Percentiles rank a stretch among this genome's conserved stretches.
phyloP scores from a whole-genome alignment of 2,888 invertebrate species.

The Andricus curvator region DNA sequence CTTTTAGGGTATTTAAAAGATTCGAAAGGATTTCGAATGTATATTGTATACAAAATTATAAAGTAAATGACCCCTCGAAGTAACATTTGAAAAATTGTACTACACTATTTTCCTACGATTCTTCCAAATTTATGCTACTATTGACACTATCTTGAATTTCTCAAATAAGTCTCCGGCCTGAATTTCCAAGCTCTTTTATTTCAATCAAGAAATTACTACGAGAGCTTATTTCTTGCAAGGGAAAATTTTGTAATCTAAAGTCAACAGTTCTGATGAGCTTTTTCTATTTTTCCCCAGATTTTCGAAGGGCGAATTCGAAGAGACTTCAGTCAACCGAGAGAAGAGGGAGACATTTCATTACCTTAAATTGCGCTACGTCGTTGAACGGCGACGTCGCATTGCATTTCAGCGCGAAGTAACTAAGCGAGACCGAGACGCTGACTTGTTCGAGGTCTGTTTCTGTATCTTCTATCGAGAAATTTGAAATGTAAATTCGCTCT shows the following conservation, averaged over 20 bases:
- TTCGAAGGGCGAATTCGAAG: neutral
- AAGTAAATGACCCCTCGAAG: too few relatives aligned
- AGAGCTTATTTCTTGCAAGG: neutral
- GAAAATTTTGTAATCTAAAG: neutral
- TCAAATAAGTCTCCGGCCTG: too few relatives aligned
- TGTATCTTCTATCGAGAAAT: slow-evolving; percentile 26
- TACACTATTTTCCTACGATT: too few relatives aligned
- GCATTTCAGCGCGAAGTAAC: slow-evolving; percentile 32
- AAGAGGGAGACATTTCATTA: slow-evolving; percentile 38
- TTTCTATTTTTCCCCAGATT: neutral
- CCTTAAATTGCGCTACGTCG: slow-evolving; percentile 34
- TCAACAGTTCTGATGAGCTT: neutral
- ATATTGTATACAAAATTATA: too few relatives aligned
- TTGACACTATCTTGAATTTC: too few relatives aligned
- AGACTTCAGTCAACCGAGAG: slow-evolving; percentile 33
- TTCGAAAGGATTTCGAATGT: too few relatives aligned
- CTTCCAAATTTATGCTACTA: too few relatives aligned
- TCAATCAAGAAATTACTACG: neutral
- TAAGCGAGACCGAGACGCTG: slow-evolving; percentile 34
- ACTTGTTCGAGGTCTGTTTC: slow-evolving; percentile 1
- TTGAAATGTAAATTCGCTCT: slow-evolving; percentile 35
- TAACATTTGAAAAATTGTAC: too few relatives aligned
- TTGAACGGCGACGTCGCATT: slow-evolving; percentile 35
- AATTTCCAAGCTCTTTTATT: too few relatives aligned
- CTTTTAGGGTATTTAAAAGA: too few relatives aligned